Evolutionary conservation across 2,797 vertebrate species (phyloP).

Genomic region (Anableps anableps): DNA sequence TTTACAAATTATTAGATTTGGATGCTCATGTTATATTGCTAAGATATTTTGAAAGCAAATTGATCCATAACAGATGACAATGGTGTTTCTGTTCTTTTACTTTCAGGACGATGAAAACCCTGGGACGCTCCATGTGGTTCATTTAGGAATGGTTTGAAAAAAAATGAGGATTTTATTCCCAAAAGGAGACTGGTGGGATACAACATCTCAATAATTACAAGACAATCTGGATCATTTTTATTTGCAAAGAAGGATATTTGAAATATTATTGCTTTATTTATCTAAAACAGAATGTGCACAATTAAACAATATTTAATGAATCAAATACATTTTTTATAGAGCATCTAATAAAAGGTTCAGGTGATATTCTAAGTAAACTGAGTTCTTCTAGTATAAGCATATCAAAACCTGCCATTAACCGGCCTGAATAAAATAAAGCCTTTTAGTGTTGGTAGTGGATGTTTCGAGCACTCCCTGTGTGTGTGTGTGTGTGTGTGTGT

Average conservation of each 20-base stretch:
- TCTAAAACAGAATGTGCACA: neutral
- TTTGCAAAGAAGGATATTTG: neutral
- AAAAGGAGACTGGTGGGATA: neutral
- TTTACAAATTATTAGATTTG: neutral
- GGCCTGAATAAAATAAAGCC: constrained; percentile 63
- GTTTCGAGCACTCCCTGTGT: constrained; percentile 48
- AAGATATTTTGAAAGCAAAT: neutral
- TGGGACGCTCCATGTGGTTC: constrained; percentile 82
- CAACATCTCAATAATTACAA: constrained; percentile 6
- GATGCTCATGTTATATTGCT: neutral
- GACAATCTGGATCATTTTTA: neutral
- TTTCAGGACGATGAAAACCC: constrained; percentile 75
- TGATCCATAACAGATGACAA: neutral
- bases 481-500: constrained; percentile 34
- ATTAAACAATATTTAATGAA: neutral
- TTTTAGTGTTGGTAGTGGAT: constrained; percentile 64
- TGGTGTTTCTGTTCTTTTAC: constrained; percentile 19
- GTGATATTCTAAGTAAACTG: constrained; percentile 42
- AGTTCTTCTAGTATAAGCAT: constrained; percentile 39
- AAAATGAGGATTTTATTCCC: constrained; percentile 21
- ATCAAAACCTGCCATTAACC: constrained; percentile 64
- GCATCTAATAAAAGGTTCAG: constrained; percentile 15
- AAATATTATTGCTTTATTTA: neutral
- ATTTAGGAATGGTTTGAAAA: constrained; percentile 88
- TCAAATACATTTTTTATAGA: constrained; percentile 6